Evolutionary conservation across 2,888 invertebrate species (phyloP).

Genomic region (Zygogramma bicolorata): DNA sequence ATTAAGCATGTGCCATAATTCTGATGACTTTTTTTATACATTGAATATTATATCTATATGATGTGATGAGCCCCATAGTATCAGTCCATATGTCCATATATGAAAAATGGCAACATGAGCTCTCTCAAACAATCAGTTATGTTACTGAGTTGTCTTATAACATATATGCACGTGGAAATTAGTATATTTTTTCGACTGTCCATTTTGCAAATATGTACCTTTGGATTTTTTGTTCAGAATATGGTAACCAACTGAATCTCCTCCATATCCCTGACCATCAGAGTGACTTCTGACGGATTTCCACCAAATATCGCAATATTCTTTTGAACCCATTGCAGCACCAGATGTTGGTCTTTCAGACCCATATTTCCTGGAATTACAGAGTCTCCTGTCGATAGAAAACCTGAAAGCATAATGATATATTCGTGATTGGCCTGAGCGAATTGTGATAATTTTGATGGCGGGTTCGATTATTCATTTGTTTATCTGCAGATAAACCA

Average conservation of each 20-base stretch:
- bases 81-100: too few relatives aligned
- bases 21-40: too few relatives aligned
- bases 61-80: too few relatives aligned
- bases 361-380: slow-evolving; percentile 53
- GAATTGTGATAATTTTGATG: not conserved
- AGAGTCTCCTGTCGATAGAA: slow-evolving; percentile 52
- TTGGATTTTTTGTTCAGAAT: slow-evolving; percentile 25
- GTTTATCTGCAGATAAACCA: too few relatives aligned
- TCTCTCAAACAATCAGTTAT: too few relatives aligned
- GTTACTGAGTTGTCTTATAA: too few relatives aligned
- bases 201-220: slow-evolving; percentile 11
- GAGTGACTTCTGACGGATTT: slow-evolving; percentile 48
- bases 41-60: too few relatives aligned
- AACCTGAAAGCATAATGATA: slow-evolving; percentile 35
- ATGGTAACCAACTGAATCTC: slow-evolving; percentile 49
- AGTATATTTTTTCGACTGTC: too few relatives aligned
- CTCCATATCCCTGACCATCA: slow-evolving; percentile 55
- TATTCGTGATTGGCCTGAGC: not conserved
- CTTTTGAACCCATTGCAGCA: slow-evolving; percentile 48
- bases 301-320: slow-evolving; percentile 54
- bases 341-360: slow-evolving; percentile 53
- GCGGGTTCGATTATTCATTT: not conserved
- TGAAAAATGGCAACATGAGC: too few relatives aligned
- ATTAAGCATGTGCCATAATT: too few relatives aligned
- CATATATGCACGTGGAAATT: too few relatives aligned